Evolutionary conservation across 1,140 invertebrate species (phyloP), one percentile per base, ranked within the genome.

Genomic region (Plectrocnemia conspersa): DNA sequence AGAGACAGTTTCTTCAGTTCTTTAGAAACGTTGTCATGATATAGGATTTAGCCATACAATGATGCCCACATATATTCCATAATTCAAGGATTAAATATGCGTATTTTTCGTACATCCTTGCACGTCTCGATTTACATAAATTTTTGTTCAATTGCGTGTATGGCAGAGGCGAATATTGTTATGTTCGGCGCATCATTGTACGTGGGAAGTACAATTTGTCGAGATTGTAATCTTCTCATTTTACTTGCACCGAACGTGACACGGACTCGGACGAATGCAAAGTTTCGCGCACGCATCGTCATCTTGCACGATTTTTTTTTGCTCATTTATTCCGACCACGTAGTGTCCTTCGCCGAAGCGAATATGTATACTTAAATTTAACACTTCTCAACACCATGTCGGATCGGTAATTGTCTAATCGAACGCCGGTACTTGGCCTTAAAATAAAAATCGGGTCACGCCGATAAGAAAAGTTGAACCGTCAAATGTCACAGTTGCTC

Each of bases 221-320:
- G 6, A 9, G 35, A 38, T n/a, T 38, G 18, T 38, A 10, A 38
- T 38, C 35, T 38, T 16, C 10, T 38, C 35, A 38, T 38, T 38
- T 16, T 16, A 13, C 35, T 38, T 38, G 35, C 35, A 16, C 27
- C 27, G n/a, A 29, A 38, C 35, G 35, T 38, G 35, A 38, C 35
- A 38, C 4, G 18, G 7, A 16, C 35, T 13, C 5, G 6, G 27
- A 6, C n/a, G 6, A 29, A 7, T 29, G 6, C n/a, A 29, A 29
- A 7, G 27, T n/a, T 29, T 29, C n/a, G n/a, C 27, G 27, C 13
- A 13, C 35, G 35, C 35, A 38, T 5, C n/a, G 13, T 13, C 6
- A 38, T 13, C 11, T 13, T 38, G 27, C 27, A 38, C 6, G 11
- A 10, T 16, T 38, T 6, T 16, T 13, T 38, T 38, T 38, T n/a